Evolutionary conservation across 2,888 invertebrate genomes (phyloP), one percentile per base, ranked within the genome.

Genomic region (Malachius bipustulatus): DNA sequence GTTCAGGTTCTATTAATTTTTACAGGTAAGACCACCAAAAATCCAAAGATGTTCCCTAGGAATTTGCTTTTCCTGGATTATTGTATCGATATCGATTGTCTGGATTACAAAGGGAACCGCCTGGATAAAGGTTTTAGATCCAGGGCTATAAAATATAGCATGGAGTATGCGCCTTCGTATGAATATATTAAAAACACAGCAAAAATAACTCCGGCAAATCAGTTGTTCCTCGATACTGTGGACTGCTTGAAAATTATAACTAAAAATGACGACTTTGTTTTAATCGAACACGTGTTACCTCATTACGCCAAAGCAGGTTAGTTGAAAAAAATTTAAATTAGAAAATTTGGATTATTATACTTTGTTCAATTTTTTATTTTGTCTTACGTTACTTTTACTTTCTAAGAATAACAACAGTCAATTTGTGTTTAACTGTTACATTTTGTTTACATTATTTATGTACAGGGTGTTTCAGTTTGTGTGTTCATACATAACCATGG

Each of bases 31-130:
- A 30, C 14, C 4, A 32, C n/a, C n/a, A n/a, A n/a, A n/a, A n/a
- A n/a, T n/a, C n/a, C 49, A 4, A 55, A 47, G 36, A 10, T 16
- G 8, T 27, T 56, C 15, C 54, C 57, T 0, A 64, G 73, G 42
- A 78, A 81, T 57, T 57, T 80, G 35, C 66, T 80, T 32, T 62
- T 66, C 30, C 53, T 87, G 36, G 75, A 84, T 50, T 66, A 69
- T 31, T 64, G 66, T 40, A 65, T 74, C 12, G 68, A 71, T 50
- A 64, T 80, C 44, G 77, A 78, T 53, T 65, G 67, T 47, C 67
- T 69, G 1, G 67, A 73, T 38, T 69, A 69, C 42, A 56, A 57
- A 26, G 77, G 80, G 1, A 68, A 71, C 36, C 55, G 66, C 31
- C 59, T 84, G 6, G 52, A 50, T 30, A 59, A 64, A 0, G 66